Percentiles rank a stretch among this genome's conserved stretches.
Conservation (phyloP, 2,888 invertebrate genomes). For the Strigamia transsilvanica region DNA sequence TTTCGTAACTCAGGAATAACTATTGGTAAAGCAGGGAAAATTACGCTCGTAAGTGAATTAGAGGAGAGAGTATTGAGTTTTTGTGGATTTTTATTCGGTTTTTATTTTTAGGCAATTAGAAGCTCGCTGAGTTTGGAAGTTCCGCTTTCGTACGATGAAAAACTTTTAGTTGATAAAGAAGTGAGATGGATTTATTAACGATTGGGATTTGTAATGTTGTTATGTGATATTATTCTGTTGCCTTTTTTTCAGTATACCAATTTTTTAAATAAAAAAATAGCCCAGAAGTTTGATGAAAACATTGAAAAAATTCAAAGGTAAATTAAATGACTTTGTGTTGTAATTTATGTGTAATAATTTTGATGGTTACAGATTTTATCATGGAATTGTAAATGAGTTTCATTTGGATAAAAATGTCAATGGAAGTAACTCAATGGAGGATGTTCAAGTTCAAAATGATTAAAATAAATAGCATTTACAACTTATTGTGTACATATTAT, state of each 20-base stretch:
- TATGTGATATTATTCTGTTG: conserved; percentile 52
- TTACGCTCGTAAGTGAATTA: conserved; percentile 63
- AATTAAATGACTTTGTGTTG: not conserved
- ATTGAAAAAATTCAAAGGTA: conserved; percentile 57
- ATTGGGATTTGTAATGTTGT: conserved; percentile 4
- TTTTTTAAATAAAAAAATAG: conserved; percentile 61
- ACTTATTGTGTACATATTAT: not conserved
- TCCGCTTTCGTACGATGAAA: conserved; percentile 63
- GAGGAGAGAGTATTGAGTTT: too few relatives aligned
- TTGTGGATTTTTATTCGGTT: conserved; percentile 57
- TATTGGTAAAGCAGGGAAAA: conserved; percentile 65
- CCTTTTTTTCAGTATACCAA: conserved; percentile 62
- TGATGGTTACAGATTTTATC: not conserved
- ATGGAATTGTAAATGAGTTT: not conserved
- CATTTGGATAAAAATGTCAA: not conserved
- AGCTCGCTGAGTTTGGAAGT: conserved; percentile 66
- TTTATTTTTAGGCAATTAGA: conserved; percentile 63
- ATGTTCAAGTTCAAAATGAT: not conserved
- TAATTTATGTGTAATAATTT: not conserved
- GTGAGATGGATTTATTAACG: conserved; percentile 58
- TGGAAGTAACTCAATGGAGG: not conserved
- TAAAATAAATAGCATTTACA: not conserved
- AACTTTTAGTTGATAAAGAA: conserved; percentile 63
- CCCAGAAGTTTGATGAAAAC: conserved; percentile 60
- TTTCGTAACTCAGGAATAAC: conserved; percentile 67